These are phyloP conservation scores for Ips nitidus DNA, from an alignment of 1,140 invertebrate species.

Conservation along the genomic window DNA sequence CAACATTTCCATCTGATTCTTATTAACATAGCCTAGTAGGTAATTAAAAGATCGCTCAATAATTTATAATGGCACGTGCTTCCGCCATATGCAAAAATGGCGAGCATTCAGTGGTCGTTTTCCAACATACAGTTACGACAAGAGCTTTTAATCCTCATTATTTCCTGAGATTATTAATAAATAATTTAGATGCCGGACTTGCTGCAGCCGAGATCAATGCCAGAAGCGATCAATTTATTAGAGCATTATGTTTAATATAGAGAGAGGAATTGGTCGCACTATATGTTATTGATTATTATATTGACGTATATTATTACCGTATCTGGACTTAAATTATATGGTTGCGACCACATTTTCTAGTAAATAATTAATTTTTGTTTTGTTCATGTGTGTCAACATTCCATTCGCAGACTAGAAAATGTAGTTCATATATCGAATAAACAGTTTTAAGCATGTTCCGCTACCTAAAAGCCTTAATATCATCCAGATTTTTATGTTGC, in stretches of 20 bases:
- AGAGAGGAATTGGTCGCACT: conserved; percentile 11
- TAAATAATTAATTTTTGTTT: too few species aligned
- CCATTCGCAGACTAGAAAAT: too few species aligned
- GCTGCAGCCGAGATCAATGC: conserved; percentile 24
- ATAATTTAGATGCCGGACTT: conserved; percentile 30
- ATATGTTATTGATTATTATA: conserved; percentile 15
- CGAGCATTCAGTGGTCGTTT: conserved; percentile 1
- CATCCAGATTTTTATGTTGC: too few species aligned
- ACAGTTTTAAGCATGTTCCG: too few species aligned
- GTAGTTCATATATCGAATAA: too few species aligned
- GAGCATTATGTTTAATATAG: conserved; percentile 24
- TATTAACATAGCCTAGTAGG: too few species aligned
- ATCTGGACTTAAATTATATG: not conserved
- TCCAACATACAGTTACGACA: conserved; percentile 23
- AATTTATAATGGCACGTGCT: conserved; percentile 24
- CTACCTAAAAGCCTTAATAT: too few species aligned
- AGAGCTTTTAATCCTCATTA: conserved; percentile 29
- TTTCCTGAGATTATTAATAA: conserved; percentile 26
- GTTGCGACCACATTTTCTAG: too few species aligned
- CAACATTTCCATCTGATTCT: too few species aligned
- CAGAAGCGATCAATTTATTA: conserved; percentile 30
- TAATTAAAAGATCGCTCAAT: too few species aligned
- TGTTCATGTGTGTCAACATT: too few species aligned
- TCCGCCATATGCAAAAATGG: conserved; percentile 19
- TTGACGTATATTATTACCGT: conserved; percentile 7